Percentiles rank a stretch among this genome's conserved stretches.
Evolutionary conservation across 2,113 vertebrate genomes (phyloP).

Genomic region (Passerina amoena): DNA sequence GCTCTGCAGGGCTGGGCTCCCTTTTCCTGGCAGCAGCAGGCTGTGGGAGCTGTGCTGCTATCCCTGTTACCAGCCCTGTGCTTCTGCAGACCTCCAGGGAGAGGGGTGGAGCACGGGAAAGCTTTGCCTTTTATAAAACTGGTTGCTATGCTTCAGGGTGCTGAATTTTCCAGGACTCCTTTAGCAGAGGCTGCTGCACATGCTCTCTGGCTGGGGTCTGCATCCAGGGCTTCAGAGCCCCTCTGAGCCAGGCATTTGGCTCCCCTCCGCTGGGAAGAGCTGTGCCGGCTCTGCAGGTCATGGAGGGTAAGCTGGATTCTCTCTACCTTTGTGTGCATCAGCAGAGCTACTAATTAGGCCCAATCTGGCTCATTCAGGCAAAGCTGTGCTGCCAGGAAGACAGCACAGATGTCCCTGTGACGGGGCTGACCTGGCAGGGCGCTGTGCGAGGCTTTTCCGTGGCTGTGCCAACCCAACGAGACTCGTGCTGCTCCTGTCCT

Average conservation of each 20-base stretch:
- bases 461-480: not conserved
- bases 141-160: not conserved
- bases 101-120: not conserved
- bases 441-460: conserved; percentile 12
- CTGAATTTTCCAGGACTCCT: not conserved
- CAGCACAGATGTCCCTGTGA: conserved; percentile 58
- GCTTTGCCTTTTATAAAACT: not conserved
- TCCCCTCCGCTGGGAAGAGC: not conserved
- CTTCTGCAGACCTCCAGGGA: not conserved
- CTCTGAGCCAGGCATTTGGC: not conserved
- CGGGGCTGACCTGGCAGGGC: conserved; percentile 13
- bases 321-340: conserved; percentile 59
- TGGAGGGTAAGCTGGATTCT: conserved; percentile 66
- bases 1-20: not conserved
- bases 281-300: conserved; percentile 59
- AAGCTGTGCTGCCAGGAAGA: conserved; percentile 45
- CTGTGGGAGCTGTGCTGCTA: not conserved
- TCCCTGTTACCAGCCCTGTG: not conserved
- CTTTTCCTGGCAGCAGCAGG: not conserved
- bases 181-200: not conserved
- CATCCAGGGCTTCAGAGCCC: not conserved
- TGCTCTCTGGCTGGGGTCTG: not conserved
- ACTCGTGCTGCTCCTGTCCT: not conserved
- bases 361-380: conserved; percentile 61
- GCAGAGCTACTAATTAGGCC: conserved; percentile 67